Percentiles rank a stretch among this genome's conserved stretches.
These are phyloP conservation scores for Drymodes brunneopygia DNA, from an alignment of 2,113 vertebrate genomes.

Conservation along the genomic window DNA sequence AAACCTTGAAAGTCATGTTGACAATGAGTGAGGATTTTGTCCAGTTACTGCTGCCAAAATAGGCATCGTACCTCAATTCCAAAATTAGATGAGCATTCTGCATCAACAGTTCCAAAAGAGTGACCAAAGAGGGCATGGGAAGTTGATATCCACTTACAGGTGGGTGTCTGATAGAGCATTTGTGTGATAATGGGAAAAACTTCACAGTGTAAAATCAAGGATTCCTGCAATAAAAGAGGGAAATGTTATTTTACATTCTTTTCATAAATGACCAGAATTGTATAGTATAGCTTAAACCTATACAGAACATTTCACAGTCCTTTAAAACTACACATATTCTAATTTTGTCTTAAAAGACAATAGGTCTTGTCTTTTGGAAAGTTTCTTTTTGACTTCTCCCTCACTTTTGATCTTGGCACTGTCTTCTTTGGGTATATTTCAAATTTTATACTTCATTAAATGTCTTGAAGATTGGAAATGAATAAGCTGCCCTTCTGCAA, in stretches of 20 bases:
- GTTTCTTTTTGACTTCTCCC: background rate
- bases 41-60: background rate
- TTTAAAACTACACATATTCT: background rate
- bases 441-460: background rate
- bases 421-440: background rate
- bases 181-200: background rate
- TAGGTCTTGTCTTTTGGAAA: background rate
- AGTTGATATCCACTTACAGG: background rate
- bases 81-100: background rate
- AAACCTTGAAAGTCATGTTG: background rate
- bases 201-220: background rate
- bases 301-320: background rate
- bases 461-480: background rate
- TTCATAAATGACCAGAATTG: background rate
- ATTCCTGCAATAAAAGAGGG: background rate
- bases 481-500: background rate
- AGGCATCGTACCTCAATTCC: background rate
- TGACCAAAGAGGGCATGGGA: rapidly evolving
- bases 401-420: background rate
- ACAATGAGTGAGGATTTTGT: background rate
- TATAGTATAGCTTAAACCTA: background rate
- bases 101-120: background rate
- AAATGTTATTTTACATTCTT: background rate
- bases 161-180: background rate
- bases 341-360: background rate